Conservation (phyloP, 2,797 vertebrate genomes). For the Sylvilagus floridanus region DNA sequence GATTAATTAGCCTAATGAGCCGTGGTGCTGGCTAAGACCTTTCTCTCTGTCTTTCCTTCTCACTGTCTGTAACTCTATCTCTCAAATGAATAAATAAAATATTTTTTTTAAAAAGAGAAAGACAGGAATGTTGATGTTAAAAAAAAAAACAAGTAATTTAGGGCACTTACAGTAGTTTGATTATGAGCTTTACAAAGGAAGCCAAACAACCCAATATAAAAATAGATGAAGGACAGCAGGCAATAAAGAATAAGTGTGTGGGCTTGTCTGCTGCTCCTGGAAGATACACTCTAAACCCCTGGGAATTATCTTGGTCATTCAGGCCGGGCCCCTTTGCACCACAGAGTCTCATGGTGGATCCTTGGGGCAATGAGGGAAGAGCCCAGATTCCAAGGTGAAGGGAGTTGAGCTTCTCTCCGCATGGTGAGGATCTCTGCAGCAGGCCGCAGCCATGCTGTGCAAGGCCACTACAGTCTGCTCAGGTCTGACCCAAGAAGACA, state of each 20-base stretch:
- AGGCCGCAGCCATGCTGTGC: too few relatives aligned
- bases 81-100: too few relatives aligned
- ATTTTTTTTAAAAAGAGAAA: neutral
- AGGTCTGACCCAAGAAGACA: neutral
- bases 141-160: neutral
- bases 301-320: neutral
- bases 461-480: neutral
- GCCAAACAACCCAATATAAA: neutral
- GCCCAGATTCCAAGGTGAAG: neutral
- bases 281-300: neutral
- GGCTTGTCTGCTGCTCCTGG: neutral
- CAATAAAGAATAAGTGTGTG: neutral
- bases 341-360: neutral
- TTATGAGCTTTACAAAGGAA: slow-evolving; percentile 11
- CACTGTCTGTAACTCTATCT: too few relatives aligned
- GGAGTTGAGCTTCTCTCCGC: neutral
- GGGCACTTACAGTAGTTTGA: neutral
- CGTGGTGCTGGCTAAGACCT: too few relatives aligned
- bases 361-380: too few relatives aligned
- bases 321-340: neutral
- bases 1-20: too few relatives aligned
- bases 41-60: too few relatives aligned
- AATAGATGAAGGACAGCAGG: neutral
- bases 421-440: too few relatives aligned
- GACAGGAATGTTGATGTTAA: neutral